Evolutionary conservation across 2,113 vertebrate genomes (phyloP).

Genomic region (Phaethornis superciliosus): DNA sequence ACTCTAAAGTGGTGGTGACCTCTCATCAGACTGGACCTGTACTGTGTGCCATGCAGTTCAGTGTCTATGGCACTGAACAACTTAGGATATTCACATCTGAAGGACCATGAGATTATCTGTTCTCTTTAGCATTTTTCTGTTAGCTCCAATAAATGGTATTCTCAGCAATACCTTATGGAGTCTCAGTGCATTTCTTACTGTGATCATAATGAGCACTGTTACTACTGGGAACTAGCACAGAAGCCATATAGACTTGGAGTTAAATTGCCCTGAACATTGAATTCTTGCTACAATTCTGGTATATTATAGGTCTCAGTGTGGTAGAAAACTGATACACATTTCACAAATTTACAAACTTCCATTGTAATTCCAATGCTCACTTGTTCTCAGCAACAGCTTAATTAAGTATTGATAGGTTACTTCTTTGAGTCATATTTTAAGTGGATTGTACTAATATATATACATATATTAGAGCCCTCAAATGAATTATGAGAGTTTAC

Average conservation of each 20-base stretch:
- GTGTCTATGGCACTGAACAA: neutral
- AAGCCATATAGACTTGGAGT: neutral
- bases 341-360: slow-evolving; percentile 19
- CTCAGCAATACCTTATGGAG: neutral
- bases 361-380: neutral
- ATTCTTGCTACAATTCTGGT: neutral
- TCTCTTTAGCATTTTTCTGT: neutral
- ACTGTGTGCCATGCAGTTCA: accelerated
- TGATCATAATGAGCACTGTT: neutral
- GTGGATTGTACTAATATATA: neutral
- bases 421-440: slow-evolving; percentile 1
- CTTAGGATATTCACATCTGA: neutral
- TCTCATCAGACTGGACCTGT: neutral
- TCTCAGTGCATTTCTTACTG: neutral
- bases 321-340: neutral
- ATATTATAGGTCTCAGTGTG: neutral
- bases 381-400: slow-evolving; percentile 13
- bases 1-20: neutral
- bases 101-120: neutral
- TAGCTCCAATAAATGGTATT: neutral
- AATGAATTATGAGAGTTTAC: neutral
- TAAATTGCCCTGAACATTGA: neutral
- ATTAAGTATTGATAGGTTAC: slow-evolving; percentile 18
- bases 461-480: neutral
- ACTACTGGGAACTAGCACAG: neutral